These are phyloP conservation scores for Thrips palmi DNA, from an alignment of 1,140 invertebrate species.

Conservation along the genomic window DNA sequence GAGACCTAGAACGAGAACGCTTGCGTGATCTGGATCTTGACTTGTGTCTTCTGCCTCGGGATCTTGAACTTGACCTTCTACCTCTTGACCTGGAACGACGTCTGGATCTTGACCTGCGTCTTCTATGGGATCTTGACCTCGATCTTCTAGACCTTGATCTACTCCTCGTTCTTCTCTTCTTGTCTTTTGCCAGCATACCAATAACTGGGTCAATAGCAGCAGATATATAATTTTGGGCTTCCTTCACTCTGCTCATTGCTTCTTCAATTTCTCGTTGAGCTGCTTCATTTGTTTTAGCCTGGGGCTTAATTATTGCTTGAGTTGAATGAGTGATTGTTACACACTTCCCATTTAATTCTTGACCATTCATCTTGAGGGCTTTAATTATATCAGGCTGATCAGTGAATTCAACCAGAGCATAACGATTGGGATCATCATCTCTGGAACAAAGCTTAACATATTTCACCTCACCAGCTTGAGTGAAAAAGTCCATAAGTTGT, in stretches of 20 bases:
- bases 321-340: constrained; percentile 66
- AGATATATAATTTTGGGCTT: constrained; percentile 84
- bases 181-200: constrained; percentile 65
- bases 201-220: constrained; percentile 82
- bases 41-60: constrained; percentile 26
- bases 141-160: constrained; percentile 19
- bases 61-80: constrained; percentile 41
- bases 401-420: constrained; percentile 84
- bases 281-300: constrained; percentile 85
- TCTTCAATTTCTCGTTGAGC: constrained; percentile 91
- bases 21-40: constrained; percentile 29
- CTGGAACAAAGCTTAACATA: constrained; percentile 83
- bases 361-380: constrained; percentile 75
- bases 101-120: constrained; percentile 35
- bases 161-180: constrained; percentile 37
- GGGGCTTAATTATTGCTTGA: constrained; percentile 79
- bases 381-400: constrained; percentile 77
- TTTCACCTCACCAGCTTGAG: constrained; percentile 79
- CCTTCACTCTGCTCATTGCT: constrained; percentile 89
- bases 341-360: constrained; percentile 39
- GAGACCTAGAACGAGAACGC: constrained; percentile 18
- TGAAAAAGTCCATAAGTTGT: constrained; percentile 72
- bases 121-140: constrained; percentile 31
- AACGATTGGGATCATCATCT: constrained; percentile 49
- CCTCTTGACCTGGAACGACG: constrained; percentile 31